Evolutionary conservation across 1,140 invertebrate genomes (phyloP).

Genomic region (Lasioglossum albipes): DNA sequence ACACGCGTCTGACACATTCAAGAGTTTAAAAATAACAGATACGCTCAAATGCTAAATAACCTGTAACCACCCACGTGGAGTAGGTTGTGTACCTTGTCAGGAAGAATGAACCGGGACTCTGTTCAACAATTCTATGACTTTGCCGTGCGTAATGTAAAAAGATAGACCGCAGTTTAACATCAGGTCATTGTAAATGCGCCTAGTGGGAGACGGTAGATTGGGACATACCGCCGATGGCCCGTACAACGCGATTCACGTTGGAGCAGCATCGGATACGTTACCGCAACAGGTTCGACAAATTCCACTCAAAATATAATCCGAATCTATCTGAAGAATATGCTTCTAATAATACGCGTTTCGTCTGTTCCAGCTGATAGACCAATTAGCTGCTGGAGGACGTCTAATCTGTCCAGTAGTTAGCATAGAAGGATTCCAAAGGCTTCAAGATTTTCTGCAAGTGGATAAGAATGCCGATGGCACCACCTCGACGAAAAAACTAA

Average conservation of each 20-base stretch:
- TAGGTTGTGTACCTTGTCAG: constrained; percentile 57
- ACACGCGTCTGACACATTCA: constrained; percentile 3
- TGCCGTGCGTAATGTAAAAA: constrained; percentile 57
- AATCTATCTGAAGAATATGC: neutral
- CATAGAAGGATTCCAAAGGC: constrained; percentile 69
- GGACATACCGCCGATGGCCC: constrained; percentile 82
- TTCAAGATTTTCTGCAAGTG: constrained; percentile 74
- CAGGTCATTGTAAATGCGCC: constrained; percentile 81
- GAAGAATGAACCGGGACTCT: constrained; percentile 50
- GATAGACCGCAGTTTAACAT: constrained; percentile 69
- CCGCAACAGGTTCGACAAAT: constrained; percentile 77
- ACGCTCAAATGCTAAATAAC: constrained; percentile 47
- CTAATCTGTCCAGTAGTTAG: constrained; percentile 85
- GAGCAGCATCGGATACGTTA: constrained; percentile 80
- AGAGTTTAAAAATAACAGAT: constrained; percentile 28
- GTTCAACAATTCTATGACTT: constrained; percentile 53
- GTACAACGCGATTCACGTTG: constrained; percentile 88
- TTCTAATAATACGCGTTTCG: neutral
- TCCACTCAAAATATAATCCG: neutral
- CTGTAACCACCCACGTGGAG: constrained; percentile 52
- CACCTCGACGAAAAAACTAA: constrained; percentile 69
- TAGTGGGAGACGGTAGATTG: constrained; percentile 85
- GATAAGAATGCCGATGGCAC: constrained; percentile 73
- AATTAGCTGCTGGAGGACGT: constrained; percentile 84
- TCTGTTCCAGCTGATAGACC: constrained; percentile 79